Evolutionary conservation across 2,797 vertebrate genomes (phyloP).

Genomic region (Anguilla obscura): DNA sequence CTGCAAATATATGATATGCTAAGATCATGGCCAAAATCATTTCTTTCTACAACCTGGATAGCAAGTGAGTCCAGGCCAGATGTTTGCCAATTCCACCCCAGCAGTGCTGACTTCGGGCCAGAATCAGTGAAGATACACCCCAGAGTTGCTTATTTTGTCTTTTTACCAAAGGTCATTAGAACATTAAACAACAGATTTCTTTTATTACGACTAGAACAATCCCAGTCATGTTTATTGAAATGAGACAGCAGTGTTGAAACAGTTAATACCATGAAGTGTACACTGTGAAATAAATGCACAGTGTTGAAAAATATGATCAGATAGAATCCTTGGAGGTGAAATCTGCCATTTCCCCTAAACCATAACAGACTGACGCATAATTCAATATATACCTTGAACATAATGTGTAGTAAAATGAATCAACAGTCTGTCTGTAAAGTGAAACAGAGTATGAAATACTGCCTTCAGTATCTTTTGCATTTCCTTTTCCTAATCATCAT

Average conservation of each 20-base stretch:
- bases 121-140: too few species aligned
- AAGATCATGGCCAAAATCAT: neutral
- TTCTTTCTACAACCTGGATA: neutral
- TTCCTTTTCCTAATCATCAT: conserved; percentile 2
- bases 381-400: neutral
- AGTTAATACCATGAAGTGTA: neutral
- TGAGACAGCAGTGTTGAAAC: neutral
- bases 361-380: neutral
- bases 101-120: too few species aligned
- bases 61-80: too few species aligned
- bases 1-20: neutral
- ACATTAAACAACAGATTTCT: neutral
- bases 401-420: neutral
- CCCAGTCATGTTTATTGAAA: neutral
- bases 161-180: neutral
- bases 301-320: neutral
- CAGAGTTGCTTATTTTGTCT: neutral
- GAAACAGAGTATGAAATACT: conserved; percentile 8
- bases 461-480: neutral
- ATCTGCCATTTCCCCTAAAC: neutral
- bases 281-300: neutral
- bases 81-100: too few species aligned
- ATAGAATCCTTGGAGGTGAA: too few species aligned
- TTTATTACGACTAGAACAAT: neutral
- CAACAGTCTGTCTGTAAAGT: neutral